Percentiles rank a stretch among this genome's conserved stretches.
phyloP scores from a whole-genome alignment of 2,888 invertebrate genomes.

The Spatulosminthurus flaviceps region DNA sequence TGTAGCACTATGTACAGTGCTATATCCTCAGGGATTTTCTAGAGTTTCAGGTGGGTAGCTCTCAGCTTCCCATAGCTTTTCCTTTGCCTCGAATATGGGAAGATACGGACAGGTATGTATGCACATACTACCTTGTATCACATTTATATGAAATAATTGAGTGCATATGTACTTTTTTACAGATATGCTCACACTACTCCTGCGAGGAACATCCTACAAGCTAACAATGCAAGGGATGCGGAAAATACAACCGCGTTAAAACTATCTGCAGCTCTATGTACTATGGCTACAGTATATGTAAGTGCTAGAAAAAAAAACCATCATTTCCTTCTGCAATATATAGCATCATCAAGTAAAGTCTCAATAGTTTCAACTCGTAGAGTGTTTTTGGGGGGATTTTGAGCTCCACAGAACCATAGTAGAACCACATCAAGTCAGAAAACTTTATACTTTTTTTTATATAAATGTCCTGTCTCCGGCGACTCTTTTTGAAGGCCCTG shows the following conservation, averaged over 20 bases:
- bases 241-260: neutral
- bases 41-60: slow-evolving; percentile 8
- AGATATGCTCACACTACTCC: neutral
- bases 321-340: neutral
- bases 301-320: neutral
- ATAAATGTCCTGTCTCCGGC: slow-evolving; percentile 13
- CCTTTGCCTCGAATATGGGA: neutral
- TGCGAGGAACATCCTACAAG: neutral
- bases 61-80: neutral
- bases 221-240: neutral
- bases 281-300: too few species aligned
- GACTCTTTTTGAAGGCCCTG: neutral
- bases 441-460: neutral
- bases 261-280: neutral
- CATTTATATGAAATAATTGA: neutral
- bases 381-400: neutral
- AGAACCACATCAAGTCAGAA: neutral
- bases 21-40: slow-evolving; percentile 8
- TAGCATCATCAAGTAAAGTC: neutral
- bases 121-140: too few species aligned
- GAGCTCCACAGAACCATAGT: neutral
- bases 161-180: neutral
- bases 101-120: neutral
- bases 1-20: neutral
- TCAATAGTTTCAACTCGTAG: too few species aligned